Conservation (phyloP, 2,888 invertebrate genomes). For the Zeuzera pyrina region DNA sequence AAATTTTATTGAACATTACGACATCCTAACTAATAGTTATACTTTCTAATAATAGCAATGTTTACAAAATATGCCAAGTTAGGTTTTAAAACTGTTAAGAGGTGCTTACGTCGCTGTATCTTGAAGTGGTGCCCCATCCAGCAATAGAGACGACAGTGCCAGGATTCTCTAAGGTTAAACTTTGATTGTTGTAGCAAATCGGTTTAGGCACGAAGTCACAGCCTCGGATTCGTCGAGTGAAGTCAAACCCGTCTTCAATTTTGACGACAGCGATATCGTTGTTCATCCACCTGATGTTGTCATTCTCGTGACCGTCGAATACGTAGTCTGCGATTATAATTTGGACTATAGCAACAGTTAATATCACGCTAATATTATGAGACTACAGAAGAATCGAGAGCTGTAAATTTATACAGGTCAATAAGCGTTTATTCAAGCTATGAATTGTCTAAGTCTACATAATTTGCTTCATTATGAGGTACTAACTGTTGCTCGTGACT, state of each 20-base stretch:
- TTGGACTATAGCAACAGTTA: neutral
- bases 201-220: slow-evolving; percentile 55
- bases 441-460: no score
- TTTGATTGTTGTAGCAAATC: slow-evolving; percentile 52
- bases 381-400: no score
- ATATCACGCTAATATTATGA: neutral
- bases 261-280: slow-evolving; percentile 59
- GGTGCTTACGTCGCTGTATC: slow-evolving; percentile 50
- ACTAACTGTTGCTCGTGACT: no score
- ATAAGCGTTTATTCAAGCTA: no score
- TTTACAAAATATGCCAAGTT: no score
- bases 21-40: no score
- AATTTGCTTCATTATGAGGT: no score
- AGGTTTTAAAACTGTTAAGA: no score
- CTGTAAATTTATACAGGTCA: no score
- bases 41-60: no score
- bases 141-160: slow-evolving; percentile 39
- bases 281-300: slow-evolving; percentile 62
- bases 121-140: slow-evolving; percentile 52
- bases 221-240: slow-evolving; percentile 40
- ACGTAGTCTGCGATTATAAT: slow-evolving; percentile 36
- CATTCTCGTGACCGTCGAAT: slow-evolving; percentile 57
- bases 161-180: slow-evolving; percentile 45
- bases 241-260: slow-evolving; percentile 54
- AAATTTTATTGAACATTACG: neutral